These are phyloP conservation scores for Marronus borbonicus DNA, from an alignment of 2,888 invertebrate species.

Conservation along the genomic window DNA sequence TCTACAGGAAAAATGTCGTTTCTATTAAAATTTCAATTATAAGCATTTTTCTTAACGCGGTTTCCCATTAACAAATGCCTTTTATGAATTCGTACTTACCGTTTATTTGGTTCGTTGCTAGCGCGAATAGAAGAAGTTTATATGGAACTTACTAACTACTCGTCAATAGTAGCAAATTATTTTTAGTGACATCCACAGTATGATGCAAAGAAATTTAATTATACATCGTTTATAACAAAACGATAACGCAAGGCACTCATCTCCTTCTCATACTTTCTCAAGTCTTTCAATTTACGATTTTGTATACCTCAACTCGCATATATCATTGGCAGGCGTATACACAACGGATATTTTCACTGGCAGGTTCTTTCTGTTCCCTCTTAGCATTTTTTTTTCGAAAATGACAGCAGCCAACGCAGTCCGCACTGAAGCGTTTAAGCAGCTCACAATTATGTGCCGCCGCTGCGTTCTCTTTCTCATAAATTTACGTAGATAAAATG, in stretches of 20 bases:
- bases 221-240: too few species aligned
- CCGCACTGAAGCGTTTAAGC: slow-evolving; percentile 66
- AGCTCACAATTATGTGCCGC: slow-evolving; percentile 67
- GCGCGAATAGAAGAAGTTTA: too few species aligned
- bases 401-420: slow-evolving; percentile 28
- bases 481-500: slow-evolving; percentile 69
- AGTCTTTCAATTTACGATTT: slow-evolving; percentile 9
- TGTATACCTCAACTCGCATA: background rate
- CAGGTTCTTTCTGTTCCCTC: slow-evolving; percentile 14
- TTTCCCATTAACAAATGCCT: too few species aligned
- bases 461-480: slow-evolving; percentile 67
- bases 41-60: too few species aligned
- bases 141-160: too few species aligned
- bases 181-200: too few species aligned
- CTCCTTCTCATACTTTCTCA: background rate
- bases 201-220: too few species aligned
- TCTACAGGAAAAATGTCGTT: too few species aligned
- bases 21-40: too few species aligned
- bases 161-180: too few species aligned
- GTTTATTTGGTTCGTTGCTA: too few species aligned
- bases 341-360: background rate
- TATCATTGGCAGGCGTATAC: background rate
- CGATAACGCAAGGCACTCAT: background rate
- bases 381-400: slow-evolving; percentile 16
- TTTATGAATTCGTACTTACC: too few species aligned